Base-by-base conservation (phyloP, 2,888 invertebrate species). In the Drosophila fungiperda region DNA sequence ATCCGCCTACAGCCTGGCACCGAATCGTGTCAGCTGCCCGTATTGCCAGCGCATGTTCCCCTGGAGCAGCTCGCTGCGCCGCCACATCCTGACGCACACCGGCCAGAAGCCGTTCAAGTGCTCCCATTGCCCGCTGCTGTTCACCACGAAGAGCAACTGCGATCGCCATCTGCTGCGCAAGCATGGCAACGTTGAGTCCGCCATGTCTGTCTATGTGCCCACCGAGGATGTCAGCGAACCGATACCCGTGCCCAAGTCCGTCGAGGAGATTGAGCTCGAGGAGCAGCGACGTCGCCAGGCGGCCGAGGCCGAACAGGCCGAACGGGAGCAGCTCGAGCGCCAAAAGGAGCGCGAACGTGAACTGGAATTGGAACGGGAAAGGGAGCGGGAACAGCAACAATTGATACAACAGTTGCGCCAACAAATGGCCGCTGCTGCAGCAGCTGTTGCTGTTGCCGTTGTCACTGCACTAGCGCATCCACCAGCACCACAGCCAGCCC, bases 31-130 rank as follows among this genome's bases (percentile, higher is more conserved):
- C 1, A 96, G 96, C 55, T 99, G 99, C 88, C 98, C 98, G 0
- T 98, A 97, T 91, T 99, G 99, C 93, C 96, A 96, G 85, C 95
- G 99, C 48, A 97, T 98, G 92, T 99, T 99, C 93, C 99, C 99
- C 0, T 99, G 99, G 99, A 97, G 97, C 0, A 98, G 98, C 35
- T 99, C 98, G 0, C 94, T 99, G 33, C 95, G 98, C n/a, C 95
- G 99, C 12, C 99, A 99, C 92, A 97, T 99, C 45, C 84, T 93
- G 8, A 99, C 99, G 0, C 99, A 99, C 92, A 99, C 99, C 0
- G 98, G 97, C 2, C 98, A 99, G 92, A 99, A 99, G 91, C 99
- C 99, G 0, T 99, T 97, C 94, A 98, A 98, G 91, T 99, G 99
- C 93, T 96, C 97, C 0, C 96, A 97, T 90, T 99, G 99, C 92